Evolutionary conservation across 2,113 vertebrate genomes (phyloP).

Genomic region (Bubalus kerabau): DNA sequence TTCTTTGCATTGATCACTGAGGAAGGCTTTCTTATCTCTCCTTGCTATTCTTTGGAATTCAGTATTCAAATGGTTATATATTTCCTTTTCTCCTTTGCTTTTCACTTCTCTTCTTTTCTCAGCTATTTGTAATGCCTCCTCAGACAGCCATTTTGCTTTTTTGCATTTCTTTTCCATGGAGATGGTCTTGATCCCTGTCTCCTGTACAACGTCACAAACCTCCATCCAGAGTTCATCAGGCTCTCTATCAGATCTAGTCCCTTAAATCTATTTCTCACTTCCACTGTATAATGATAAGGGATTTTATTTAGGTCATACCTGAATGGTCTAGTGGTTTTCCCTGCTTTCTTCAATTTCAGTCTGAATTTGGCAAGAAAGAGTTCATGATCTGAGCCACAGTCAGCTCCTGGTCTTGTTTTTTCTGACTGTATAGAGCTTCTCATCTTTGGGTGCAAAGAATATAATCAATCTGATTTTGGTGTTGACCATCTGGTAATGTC

Average conservation of each 20-base stretch:
- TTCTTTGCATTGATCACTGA: background rate
- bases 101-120: background rate
- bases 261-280: background rate
- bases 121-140: background rate
- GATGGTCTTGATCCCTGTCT: background rate
- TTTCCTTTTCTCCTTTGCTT: background rate
- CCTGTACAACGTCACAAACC: background rate
- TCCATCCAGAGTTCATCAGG: background rate
- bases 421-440: background rate
- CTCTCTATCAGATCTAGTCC: background rate
- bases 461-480: background rate
- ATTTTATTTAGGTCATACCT: background rate
- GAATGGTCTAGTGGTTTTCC: background rate
- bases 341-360: background rate
- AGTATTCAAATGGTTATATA: background rate
- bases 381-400: background rate
- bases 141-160: background rate
- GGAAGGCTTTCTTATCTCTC: background rate
- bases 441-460: background rate
- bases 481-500: background rate
- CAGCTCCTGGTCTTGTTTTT: background rate
- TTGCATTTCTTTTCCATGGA: background rate
- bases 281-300: background rate
- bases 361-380: background rate
- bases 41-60: background rate